Evolutionary conservation across 30 jellyfish, hydroid and myxozoan genomes (phyloP).

Genomic region (Chrysaora quinquecirrha): DNA sequence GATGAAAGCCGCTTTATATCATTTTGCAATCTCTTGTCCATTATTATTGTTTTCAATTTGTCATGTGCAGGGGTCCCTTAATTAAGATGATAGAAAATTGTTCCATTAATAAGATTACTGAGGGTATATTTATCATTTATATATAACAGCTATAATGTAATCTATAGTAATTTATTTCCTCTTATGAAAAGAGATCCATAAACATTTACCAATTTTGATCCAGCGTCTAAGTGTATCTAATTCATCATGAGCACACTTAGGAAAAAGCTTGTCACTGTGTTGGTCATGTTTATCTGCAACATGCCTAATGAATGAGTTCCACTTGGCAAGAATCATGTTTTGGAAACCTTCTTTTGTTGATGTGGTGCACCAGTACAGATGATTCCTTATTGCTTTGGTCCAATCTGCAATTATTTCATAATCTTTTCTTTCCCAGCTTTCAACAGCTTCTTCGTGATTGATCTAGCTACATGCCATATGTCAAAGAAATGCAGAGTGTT

Average conservation of each 20-base stretch:
- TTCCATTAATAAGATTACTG: not conserved
- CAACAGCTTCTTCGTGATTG: not conserved
- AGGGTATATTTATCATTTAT: not conserved
- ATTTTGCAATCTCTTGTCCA: slow-evolving; percentile 12
- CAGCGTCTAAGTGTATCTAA: slow-evolving; percentile 30
- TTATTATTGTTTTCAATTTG: not conserved
- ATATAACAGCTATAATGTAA: not conserved
- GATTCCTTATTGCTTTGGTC: slow-evolving; percentile 24
- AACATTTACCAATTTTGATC: slow-evolving; percentile 32
- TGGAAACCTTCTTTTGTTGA: slow-evolving; percentile 23
- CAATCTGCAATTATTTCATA: slow-evolving; percentile 7
- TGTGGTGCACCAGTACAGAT: slow-evolving; percentile 42
- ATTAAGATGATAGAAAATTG: not conserved
- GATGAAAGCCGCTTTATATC: slow-evolving; percentile 34
- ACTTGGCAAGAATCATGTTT: slow-evolving; percentile 38
- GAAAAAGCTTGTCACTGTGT: slow-evolving; percentile 24
- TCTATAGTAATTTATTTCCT: not conserved
- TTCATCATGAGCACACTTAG: slow-evolving; percentile 33
- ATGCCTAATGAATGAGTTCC: slow-evolving; percentile 44
- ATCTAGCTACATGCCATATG: slow-evolving; percentile 25
- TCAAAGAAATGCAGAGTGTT: slow-evolving; percentile 14
- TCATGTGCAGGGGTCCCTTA: slow-evolving; percentile 38
- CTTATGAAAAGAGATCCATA: not conserved
- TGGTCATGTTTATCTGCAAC: slow-evolving; percentile 25
- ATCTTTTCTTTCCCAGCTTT: slow-evolving; percentile 14